Conservation (phyloP, 2,888 invertebrate genomes). For the Lasioglossum vierecki region DNA sequence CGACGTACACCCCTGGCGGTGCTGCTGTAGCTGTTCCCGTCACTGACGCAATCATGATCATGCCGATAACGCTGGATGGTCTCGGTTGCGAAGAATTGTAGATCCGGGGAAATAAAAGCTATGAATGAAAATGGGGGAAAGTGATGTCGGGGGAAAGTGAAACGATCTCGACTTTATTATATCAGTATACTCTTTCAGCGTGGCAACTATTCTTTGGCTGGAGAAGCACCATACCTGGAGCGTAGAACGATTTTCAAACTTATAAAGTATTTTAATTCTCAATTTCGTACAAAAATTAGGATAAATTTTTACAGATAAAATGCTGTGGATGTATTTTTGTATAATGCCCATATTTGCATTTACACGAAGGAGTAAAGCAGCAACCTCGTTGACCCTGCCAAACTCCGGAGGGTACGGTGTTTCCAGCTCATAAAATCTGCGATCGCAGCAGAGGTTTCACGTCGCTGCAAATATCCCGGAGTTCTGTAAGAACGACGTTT, state of each 20-base stretch:
- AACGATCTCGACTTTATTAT: not conserved
- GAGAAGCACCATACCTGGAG: not conserved
- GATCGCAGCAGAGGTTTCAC: not conserved
- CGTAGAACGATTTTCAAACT: not conserved
- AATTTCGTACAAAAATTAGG: not conserved
- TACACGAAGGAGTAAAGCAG: too few species aligned
- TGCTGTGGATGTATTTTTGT: too few species aligned
- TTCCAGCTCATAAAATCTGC: not conserved
- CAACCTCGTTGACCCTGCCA: too few species aligned
- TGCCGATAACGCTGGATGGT: not conserved
- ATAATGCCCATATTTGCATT: too few species aligned
- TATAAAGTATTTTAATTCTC: not conserved
- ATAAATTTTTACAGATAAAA: not conserved
- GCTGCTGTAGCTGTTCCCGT: not conserved
- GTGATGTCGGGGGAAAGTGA: not conserved
- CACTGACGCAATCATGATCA: not conserved
- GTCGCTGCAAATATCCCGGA: not conserved
- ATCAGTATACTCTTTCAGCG: not conserved
- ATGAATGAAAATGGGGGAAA: not conserved
- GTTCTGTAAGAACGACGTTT: not conserved
- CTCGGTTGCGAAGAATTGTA: not conserved
- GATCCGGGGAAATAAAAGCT: not conserved
- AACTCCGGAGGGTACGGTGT: not conserved
- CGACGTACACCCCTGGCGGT: not conserved
- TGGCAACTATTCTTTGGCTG: not conserved